phyloP scores from a whole-genome alignment of 2,113 vertebrate genomes.

The Alligator mississippiensis region DNA sequence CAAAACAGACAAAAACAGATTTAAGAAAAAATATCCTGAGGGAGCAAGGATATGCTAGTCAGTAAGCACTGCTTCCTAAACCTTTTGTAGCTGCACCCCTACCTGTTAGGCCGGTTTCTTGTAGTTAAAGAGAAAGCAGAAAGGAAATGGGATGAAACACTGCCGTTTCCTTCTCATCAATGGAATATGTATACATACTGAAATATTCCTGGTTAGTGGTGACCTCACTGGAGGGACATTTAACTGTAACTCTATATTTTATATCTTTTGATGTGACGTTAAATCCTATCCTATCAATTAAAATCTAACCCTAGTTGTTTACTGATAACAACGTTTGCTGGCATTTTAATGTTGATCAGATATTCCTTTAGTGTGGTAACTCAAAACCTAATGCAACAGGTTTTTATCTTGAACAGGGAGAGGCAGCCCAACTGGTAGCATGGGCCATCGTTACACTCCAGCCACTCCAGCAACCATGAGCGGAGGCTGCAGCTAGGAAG shows the following conservation, averaged over 20 bases:
- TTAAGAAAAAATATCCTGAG: background rate
- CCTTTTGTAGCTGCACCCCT: rapidly evolving
- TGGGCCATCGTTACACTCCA: too few species aligned
- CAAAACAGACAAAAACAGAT: background rate
- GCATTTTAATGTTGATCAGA: conserved; percentile 25
- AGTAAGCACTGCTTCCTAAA: background rate
- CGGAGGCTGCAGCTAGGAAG: too few species aligned
- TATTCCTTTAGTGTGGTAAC: conserved; percentile 53
- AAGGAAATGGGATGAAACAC: background rate
- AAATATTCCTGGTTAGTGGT: background rate
- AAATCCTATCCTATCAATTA: background rate
- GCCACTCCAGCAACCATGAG: too few species aligned
- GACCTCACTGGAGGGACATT: background rate
- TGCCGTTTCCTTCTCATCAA: background rate
- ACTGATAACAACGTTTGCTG: conserved; percentile 13
- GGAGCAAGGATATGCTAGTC: background rate
- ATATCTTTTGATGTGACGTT: background rate
- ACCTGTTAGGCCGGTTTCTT: background rate
- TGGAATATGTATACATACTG: rapidly evolving
- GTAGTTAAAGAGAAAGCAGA: background rate
- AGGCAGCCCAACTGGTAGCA: too few species aligned
- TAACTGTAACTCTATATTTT: background rate
- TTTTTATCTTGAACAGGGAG: too few species aligned
- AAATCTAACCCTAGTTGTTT: background rate
- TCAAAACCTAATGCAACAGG: background rate